These are phyloP conservation scores for Pteruthius melanotis DNA, from an alignment of 2,113 vertebrate genomes.

Conservation along the genomic window DNA sequence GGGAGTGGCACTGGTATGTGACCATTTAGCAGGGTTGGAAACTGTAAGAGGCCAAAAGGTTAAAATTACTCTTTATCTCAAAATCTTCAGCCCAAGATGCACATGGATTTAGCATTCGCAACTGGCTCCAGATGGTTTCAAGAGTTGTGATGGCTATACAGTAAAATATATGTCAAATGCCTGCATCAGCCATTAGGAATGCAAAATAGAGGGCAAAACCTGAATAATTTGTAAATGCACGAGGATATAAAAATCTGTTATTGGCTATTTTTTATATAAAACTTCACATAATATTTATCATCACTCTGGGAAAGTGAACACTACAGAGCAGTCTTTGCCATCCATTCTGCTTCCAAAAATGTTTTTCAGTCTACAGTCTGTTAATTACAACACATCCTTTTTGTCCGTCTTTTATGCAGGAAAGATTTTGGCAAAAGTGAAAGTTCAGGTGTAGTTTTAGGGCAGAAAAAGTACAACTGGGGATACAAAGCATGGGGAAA, in stretches of 20 bases:
- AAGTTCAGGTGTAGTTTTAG: background rate
- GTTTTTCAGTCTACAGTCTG: background rate
- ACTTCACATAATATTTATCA: background rate
- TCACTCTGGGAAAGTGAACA: background rate
- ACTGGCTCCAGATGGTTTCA: background rate
- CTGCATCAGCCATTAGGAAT: background rate
- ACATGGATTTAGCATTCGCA: background rate
- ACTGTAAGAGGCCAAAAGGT: constrained; percentile 76
- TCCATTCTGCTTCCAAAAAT: background rate
- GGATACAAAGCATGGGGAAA: background rate
- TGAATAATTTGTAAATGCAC: background rate
- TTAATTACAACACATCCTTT: background rate
- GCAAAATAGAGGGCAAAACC: background rate
- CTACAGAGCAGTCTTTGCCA: background rate
- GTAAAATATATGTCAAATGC: background rate
- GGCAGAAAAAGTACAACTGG: background rate
- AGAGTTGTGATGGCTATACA: background rate
- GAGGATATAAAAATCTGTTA: background rate
- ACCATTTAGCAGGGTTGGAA: constrained; percentile 91
- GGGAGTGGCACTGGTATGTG: constrained; percentile 89
- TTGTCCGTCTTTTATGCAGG: background rate
- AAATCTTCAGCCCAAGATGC: background rate
- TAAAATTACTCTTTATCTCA: background rate
- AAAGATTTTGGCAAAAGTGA: background rate
- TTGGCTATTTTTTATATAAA: background rate